Evolutionary conservation across 1,140 invertebrate species (phyloP).

Genomic region (Andricus grossulariae): DNA sequence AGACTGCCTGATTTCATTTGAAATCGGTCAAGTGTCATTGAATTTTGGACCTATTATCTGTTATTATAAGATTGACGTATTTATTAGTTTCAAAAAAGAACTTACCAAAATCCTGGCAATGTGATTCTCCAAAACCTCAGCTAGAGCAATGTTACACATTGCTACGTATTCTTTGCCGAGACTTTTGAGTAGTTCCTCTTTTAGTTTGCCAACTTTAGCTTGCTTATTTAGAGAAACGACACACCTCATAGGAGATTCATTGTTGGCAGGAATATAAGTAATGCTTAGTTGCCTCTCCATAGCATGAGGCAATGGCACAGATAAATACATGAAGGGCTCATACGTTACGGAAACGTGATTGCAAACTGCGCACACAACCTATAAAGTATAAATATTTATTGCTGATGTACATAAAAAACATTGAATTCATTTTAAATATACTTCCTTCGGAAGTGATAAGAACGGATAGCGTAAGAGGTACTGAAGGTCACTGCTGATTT

Average conservation of each 20-base stretch:
- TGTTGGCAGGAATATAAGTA: slow-evolving; percentile 77
- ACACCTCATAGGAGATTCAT: slow-evolving; percentile 74
- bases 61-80: no score
- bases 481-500: no score
- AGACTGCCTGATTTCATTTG: no score
- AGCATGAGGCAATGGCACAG: slow-evolving; percentile 82
- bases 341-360: slow-evolving; percentile 83
- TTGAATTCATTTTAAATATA: no score
- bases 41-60: no score
- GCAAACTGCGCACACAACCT: slow-evolving; percentile 84
- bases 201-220: slow-evolving; percentile 78
- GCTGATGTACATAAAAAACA: no score
- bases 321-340: slow-evolving; percentile 86
- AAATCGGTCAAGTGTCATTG: no score
- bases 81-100: slow-evolving; percentile 36
- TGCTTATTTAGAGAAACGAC: slow-evolving; percentile 81
- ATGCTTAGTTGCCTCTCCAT: slow-evolving; percentile 82
- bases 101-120: slow-evolving; percentile 80
- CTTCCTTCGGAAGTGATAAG: no score
- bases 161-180: slow-evolving; percentile 66
- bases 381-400: slow-evolving; percentile 27
- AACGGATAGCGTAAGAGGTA: no score
- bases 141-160: slow-evolving; percentile 77
- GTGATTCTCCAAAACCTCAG: slow-evolving; percentile 82
- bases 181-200: slow-evolving; percentile 76